These are phyloP conservation scores for Cylas formicarius DNA, from an alignment of 1,140 invertebrate genomes.

Conservation along the genomic window DNA sequence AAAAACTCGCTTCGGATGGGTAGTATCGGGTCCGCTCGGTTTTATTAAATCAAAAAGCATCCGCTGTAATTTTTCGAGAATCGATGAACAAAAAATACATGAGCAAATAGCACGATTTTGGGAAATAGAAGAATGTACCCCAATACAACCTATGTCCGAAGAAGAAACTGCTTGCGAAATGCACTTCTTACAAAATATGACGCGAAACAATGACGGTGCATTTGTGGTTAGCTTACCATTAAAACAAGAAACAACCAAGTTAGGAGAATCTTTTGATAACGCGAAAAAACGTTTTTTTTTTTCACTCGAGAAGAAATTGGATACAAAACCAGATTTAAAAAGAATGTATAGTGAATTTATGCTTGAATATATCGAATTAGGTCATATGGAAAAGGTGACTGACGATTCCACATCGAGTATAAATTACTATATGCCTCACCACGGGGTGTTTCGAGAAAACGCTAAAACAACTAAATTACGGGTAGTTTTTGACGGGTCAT, in stretches of 20 bases:
- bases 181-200: slow-evolving; percentile 25
- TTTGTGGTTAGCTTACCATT: slow-evolving; percentile 30
- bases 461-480: slow-evolving; percentile 38
- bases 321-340: slow-evolving; percentile 9
- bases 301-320: slow-evolving; percentile 15
- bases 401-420: slow-evolving; percentile 2
- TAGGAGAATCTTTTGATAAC: slow-evolving; percentile 22
- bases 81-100: slow-evolving; percentile 1
- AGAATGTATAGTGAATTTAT: slow-evolving; percentile 30
- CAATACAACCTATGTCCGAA: slow-evolving; percentile 2
- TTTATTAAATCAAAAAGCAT: slow-evolving; percentile 6
- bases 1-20: slow-evolving; percentile 9
- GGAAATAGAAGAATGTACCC: slow-evolving; percentile 3
- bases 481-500: slow-evolving; percentile 38
- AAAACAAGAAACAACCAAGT: slow-evolving; percentile 12
- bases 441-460: slow-evolving; percentile 35
- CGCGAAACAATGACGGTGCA: slow-evolving; percentile 21
- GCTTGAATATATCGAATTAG: slow-evolving; percentile 29
- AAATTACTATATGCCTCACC: slow-evolving; percentile 42
- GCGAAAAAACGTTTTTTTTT: slow-evolving; percentile 13
- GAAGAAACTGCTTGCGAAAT: slow-evolving; percentile 28
- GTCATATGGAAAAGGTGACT: slow-evolving; percentile 26
- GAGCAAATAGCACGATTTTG: slow-evolving; percentile 8
- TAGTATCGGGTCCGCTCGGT: slow-evolving; percentile 3
- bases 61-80: slow-evolving; percentile 1